Conservation (phyloP, 2,113 vertebrate species). For the Tympanuchus pallidicinctus region DNA sequence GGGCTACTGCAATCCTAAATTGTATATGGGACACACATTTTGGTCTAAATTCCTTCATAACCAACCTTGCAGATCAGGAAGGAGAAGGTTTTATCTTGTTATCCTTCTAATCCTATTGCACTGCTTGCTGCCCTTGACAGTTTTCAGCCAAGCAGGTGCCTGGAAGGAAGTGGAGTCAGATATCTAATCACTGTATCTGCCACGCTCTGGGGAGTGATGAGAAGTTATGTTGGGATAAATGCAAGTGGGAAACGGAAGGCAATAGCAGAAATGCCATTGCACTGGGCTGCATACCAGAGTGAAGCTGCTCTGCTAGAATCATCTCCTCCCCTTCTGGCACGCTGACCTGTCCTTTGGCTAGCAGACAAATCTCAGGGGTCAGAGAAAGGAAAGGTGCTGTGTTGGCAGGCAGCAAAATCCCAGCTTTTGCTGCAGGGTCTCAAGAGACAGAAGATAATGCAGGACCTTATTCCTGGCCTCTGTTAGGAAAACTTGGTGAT, state of each 20-base stretch:
- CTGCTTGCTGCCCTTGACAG: background rate
- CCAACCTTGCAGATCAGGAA: background rate
- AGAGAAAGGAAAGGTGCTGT: background rate
- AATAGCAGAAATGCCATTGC: background rate
- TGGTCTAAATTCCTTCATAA: background rate
- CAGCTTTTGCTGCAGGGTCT: background rate
- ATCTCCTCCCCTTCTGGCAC: background rate
- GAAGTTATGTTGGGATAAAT: background rate
- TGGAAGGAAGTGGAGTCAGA: conserved; percentile 12
- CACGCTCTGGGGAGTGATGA: background rate
- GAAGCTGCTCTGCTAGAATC: background rate
- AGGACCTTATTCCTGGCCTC: background rate
- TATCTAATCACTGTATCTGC: background rate
- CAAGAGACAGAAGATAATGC: background rate
- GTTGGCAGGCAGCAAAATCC: background rate
- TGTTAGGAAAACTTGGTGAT: background rate
- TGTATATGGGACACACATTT: background rate
- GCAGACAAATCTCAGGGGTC: background rate
- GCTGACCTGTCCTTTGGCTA: background rate
- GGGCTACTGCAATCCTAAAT: background rate
- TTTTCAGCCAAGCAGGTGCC: conserved; percentile 18
- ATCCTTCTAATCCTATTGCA: background rate
- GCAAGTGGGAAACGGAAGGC: background rate
- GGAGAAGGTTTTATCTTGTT: background rate
- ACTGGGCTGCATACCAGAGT: background rate